phyloP scores from a whole-genome alignment of 2,113 vertebrate genomes.

The Octodon degus region DNA sequence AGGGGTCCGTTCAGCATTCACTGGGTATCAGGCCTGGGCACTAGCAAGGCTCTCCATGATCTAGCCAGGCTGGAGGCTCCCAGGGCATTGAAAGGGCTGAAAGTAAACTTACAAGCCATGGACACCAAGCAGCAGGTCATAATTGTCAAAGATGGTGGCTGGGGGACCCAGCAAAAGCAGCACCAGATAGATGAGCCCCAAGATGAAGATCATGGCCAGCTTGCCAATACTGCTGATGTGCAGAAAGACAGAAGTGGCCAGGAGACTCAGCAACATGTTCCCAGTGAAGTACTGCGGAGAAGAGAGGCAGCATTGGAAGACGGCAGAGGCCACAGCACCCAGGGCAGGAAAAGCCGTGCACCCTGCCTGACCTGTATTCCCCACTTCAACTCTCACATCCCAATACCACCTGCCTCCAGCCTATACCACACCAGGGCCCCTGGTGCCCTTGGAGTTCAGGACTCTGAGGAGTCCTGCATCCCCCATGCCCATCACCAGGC shows the following conservation, averaged over 20 bases:
- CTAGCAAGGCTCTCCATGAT: neutral
- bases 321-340: neutral
- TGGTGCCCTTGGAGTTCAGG: neutral
- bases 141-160: conserved; percentile 95
- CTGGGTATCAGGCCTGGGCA: neutral
- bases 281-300: conserved; percentile 93
- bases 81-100: neutral
- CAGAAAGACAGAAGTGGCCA: conserved; percentile 98
- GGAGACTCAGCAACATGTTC: conserved; percentile 94
- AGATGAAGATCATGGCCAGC: conserved; percentile 93
- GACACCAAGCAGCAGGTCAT: conserved; percentile 94
- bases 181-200: conserved; percentile 93
- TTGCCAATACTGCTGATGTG: conserved; percentile 98
- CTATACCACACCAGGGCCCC: neutral
- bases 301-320: conserved; percentile 11
- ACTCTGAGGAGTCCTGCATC: conserved; percentile 5
- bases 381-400: neutral
- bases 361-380: neutral
- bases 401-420: neutral
- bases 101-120: conserved; percentile 94
- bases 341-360: neutral
- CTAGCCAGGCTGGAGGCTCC: neutral
- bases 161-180: conserved; percentile 96
- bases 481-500: neutral
- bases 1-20: neutral